Evolutionary conservation across 2,113 vertebrate species (phyloP), one percentile per base, ranked within the genome.

Genomic region (Cololabis saira): DNA sequence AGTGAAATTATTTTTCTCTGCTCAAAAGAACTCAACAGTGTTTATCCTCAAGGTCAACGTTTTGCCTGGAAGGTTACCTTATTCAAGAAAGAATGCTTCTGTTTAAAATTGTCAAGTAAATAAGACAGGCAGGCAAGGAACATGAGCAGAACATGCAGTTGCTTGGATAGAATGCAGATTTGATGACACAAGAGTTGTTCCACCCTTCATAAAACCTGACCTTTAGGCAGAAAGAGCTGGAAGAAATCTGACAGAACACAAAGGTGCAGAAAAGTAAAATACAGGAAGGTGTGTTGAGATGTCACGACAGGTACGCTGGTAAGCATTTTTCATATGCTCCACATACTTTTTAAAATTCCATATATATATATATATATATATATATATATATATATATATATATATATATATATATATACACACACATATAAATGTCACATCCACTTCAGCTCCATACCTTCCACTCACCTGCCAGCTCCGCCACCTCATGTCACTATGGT

Each of bases 21-120:
- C 54, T 30, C 33, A 12, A 57, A 56, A 59, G 27, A 55, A 40
- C 17, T 55, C 70, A 63, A 73, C 61, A 61, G 44, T 80, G 62
- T 81, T 87, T 56, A 73, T 76, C 61, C 55, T 78, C 80, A 85
- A 90, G 78, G 88, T 84, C 82, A 80, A 37, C 37, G 22, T 66
- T 67, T 72, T 37, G 33, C 10, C 33, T 7, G 33, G 33, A 37
- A 37, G 16, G 63, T 67, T 3, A 51, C 12, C 60, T 61, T 58
- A 37, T 44, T 45, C 54, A 61, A 67, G 57, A 33, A 57, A 64
- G 59, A 71, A 40, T 61, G 61, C 48, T 67, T 80, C 47, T 37
- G 33, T 37, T 37, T 37, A 7, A 37, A 37, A 37, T 4, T 69
- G 63, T 61, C 76, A 65, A 82, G 83, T 78, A 48, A 48, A 40